Conservation (phyloP, 2,888 invertebrate species). For the Drosophila kambysellisi region DNA sequence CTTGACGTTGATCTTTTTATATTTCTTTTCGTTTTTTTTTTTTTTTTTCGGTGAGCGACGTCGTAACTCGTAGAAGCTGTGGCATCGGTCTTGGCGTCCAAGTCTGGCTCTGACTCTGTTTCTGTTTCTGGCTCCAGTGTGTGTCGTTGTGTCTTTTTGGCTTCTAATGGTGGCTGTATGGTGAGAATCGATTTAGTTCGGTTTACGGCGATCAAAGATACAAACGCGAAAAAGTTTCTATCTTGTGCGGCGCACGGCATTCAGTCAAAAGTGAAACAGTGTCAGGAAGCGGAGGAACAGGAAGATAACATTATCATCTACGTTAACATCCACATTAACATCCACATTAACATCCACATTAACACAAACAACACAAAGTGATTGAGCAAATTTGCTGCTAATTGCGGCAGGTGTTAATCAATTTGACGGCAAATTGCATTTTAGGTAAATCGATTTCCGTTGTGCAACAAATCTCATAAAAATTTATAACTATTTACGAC, state of each 20-base stretch:
- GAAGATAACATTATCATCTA: not conserved
- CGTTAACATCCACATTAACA: not conserved
- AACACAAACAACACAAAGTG: slow-evolving; percentile 3
- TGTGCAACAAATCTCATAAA: slow-evolving; percentile 34
- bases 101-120: slow-evolving; percentile 22
- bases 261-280: slow-evolving; percentile 39
- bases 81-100: slow-evolving; percentile 41
- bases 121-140: slow-evolving; percentile 36
- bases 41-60: slow-evolving; percentile 56
- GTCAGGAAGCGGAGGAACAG: slow-evolving; percentile 25
- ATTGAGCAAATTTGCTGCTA: slow-evolving; percentile 26
- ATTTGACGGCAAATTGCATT: slow-evolving; percentile 45
- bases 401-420: slow-evolving; percentile 59
- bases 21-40: slow-evolving; percentile 12
- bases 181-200: slow-evolving; percentile 85
- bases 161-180: slow-evolving; percentile 84
- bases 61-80: slow-evolving; percentile 58
- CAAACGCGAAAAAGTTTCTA: slow-evolving; percentile 84
- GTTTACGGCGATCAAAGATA: slow-evolving; percentile 84
- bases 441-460: slow-evolving; percentile 67
- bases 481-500: slow-evolving; percentile 53
- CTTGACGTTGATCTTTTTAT: slow-evolving; percentile 45
- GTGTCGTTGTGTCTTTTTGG: slow-evolving; percentile 68
- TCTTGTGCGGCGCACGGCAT: slow-evolving; percentile 57
- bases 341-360: not conserved